Base-by-base conservation (phyloP, 1,140 invertebrate species). In the Brachionus asplanchnoidis region DNA sequence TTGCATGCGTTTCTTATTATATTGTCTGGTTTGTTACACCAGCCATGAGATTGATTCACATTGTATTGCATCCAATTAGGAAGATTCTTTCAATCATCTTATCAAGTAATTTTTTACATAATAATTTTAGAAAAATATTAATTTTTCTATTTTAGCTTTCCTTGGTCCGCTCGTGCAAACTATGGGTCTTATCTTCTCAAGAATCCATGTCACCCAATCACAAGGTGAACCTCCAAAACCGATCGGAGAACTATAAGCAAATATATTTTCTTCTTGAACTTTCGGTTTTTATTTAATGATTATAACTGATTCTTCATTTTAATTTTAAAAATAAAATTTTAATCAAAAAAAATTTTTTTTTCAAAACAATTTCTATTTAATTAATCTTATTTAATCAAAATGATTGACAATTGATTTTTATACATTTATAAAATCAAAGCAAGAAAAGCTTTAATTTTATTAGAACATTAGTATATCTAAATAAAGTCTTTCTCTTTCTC, bases 1-100 rank as follows among this genome's bases (percentile, higher is more conserved):
- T 94, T 86, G 94, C 94, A 12, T 93, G 93, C 86, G 89, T 94
- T 3, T 92, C 93, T 1, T 94, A 94, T 89, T 60, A 85, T 9
- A 87, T 89, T 84, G 86, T 91, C 44, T 91, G 91, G 91, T 85
- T 86, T 56, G 84, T 89, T 17, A 88, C 88, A 5, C 90, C 90
- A 14, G 66, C 85, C 4, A 83, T 91, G 32, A 70, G 85, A 60
- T 42, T 88, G 44, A 65, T 88, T 2, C 87, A 89, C 17, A 56
- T 89, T 9, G 12, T 86, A 7, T 70, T 89, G 8, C 79, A 85
- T 60, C 66, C 87, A 66, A 36, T 88, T 1, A 85, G 86, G 85
- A 86, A 87, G 80, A 88, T 89, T 84, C 86, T 86, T 73, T 46
- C 68, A 50, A 73, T 46, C 11, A 17, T 53, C 44, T 70, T 66